A percentile compares a stretch with the other conserved stretches of the same genome.
These are phyloP conservation scores for Neopelma chrysocephalum DNA, from an alignment of 2,797 vertebrate genomes.

Conservation along the genomic window DNA sequence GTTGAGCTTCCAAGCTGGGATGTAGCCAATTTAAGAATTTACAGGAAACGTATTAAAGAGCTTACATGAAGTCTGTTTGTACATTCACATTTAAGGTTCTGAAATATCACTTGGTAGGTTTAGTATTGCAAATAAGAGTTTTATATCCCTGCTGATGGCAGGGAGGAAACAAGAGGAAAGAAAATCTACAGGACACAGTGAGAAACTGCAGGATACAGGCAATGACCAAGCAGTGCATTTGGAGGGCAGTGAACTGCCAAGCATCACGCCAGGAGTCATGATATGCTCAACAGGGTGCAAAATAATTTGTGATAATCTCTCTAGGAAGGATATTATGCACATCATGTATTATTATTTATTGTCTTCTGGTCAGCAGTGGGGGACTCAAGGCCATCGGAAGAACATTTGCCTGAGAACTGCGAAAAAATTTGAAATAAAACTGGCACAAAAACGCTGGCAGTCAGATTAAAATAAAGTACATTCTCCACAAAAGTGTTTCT, in stretches of 20 bases:
- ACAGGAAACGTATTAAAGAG: not conserved
- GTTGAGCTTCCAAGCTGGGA: not conserved
- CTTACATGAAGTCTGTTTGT: not conserved
- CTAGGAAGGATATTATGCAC: constrained; percentile 18
- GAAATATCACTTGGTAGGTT: constrained; percentile 5
- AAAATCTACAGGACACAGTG: not conserved
- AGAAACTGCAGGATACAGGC: not conserved
- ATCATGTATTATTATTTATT: constrained; percentile 30
- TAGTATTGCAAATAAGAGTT: not conserved
- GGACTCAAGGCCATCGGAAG: not conserved
- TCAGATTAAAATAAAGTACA: not conserved
- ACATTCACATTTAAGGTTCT: not conserved
- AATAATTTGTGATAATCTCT: constrained; percentile 6
- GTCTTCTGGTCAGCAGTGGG: not conserved
- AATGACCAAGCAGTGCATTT: not conserved
- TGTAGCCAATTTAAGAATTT: not conserved
- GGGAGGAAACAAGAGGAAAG: constrained; percentile 8
- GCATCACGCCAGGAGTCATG: not conserved
- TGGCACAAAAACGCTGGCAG: not conserved
- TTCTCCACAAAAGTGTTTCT: not conserved
- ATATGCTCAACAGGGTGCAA: constrained; percentile 42
- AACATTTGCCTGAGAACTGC: not conserved
- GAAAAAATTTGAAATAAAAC: not conserved
- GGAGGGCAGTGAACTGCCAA: not conserved
- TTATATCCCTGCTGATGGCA: not conserved